Percentiles rank a stretch among this genome's conserved stretches.
These are phyloP conservation scores for Todus mexicanus DNA, from an alignment of 2,797 vertebrate genomes.

Conservation along the genomic window DNA sequence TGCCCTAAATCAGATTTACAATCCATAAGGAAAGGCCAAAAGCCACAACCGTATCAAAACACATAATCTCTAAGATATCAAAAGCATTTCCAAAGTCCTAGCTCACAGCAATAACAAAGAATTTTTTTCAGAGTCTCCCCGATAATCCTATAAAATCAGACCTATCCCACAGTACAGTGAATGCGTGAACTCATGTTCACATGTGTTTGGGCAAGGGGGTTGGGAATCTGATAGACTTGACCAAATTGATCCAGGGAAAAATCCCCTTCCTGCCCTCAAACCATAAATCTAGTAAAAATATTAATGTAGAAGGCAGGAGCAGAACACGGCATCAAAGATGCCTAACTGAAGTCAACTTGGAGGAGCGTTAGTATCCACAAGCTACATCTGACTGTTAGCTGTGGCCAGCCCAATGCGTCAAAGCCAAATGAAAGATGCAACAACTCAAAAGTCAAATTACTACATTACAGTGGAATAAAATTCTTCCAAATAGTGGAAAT, in stretches of 20 bases:
- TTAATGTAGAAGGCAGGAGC: not conserved
- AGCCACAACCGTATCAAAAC: not conserved
- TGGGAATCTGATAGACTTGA: not conserved
- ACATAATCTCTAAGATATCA: not conserved
- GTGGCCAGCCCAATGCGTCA: not conserved
- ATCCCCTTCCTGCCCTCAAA: not conserved
- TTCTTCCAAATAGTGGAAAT: not conserved
- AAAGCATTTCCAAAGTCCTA: not conserved
- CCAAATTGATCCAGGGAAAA: not conserved
- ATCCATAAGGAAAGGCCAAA: not conserved
- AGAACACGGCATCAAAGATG: not conserved
- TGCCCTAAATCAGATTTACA: not conserved
- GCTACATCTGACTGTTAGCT: not conserved
- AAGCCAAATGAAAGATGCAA: not conserved
- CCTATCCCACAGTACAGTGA: not conserved
- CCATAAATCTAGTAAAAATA: not conserved
- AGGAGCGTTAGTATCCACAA: not conserved
- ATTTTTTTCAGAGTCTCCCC: not conserved
- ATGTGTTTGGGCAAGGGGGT: not conserved
- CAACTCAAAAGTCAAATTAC: not conserved
- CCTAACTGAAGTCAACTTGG: not conserved
- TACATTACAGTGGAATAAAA: not conserved
- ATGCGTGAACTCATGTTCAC: not conserved
- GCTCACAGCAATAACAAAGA: not conserved
- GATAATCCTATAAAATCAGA: not conserved